Evolutionary conservation across 2,888 invertebrate genomes (phyloP), one percentile per base, ranked within the genome.

Genomic region (Euphydryas editha): DNA sequence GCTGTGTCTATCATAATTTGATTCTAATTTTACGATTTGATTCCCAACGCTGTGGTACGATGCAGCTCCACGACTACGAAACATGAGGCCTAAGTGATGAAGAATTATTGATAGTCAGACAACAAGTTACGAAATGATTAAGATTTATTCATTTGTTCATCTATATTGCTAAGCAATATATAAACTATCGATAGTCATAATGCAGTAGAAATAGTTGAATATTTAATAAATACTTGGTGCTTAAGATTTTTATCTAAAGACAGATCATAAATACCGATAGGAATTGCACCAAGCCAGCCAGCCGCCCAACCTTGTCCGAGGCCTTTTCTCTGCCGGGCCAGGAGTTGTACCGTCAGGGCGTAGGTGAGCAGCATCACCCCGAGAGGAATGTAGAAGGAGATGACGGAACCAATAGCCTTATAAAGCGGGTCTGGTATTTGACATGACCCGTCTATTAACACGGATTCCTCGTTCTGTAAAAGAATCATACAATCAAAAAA

Each of bases 281-380:
- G 87, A 75, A 94, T 93, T 72, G 93, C 94, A 72, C 95, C 95
- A 72, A 96, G 93, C 96, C 96, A 96, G 70, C 95, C 95, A 55
- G 96, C 95, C 11, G 96, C 95, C 96, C 96, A 95, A 63, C 96
- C 96, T 62, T 94, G 91, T 0, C 92, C 92, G 2, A 92, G 78
- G 72, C 96, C 97, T 82, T 96, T 96, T 75, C 95, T 94, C 87
- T 98, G 98, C 69, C 96, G 92, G 46, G 98, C 97, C 79, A 99
- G 91, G 36, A 99, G 93, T 66, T 96, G 94, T 18, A 99, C 97
- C 0, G 99, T 99, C 75, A 98, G 93, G 6, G 97, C 96, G 82
- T 99, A 99, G n/a, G 98, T 98, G 68, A 98, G 93, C 81, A 98
- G 94, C 99, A 99, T 99, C 74, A 99, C 98, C 51, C 96, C 94